These are phyloP conservation scores for Carposina sasakii DNA, from an alignment of 1,140 invertebrate genomes.

Conservation along the genomic window DNA sequence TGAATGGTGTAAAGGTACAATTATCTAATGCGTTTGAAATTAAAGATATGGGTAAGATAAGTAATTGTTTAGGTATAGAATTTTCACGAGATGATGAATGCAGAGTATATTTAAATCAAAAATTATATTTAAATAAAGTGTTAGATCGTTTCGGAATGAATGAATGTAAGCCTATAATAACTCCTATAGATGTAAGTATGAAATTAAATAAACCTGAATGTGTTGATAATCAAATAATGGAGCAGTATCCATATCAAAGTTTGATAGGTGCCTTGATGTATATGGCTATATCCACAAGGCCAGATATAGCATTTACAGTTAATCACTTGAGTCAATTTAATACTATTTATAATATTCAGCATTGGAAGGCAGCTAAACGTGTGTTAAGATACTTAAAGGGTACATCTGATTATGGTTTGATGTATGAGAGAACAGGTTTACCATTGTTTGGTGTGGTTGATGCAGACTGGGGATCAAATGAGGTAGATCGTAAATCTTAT, in stretches of 20 bases:
- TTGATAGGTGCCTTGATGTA: slow-evolving; percentile 4
- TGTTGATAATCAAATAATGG: neutral
- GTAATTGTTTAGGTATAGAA: slow-evolving; percentile 26
- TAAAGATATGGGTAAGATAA: slow-evolving; percentile 30
- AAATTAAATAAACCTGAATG: neutral
- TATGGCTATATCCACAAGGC: neutral
- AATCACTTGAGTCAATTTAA: slow-evolving; percentile 20
- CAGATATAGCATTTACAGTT: neutral
- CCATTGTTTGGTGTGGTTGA: slow-evolving; percentile 42
- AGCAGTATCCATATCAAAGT: slow-evolving; percentile 32
- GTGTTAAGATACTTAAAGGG: neutral
- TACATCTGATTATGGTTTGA: slow-evolving; percentile 28
- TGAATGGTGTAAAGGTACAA: slow-evolving; percentile 14
- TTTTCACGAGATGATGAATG: slow-evolving; percentile 12
- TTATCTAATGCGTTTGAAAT: slow-evolving; percentile 22
- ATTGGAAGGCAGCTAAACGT: neutral
- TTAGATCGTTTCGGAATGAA: slow-evolving; percentile 21
- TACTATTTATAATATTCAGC: slow-evolving; percentile 1
- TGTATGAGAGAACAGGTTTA: slow-evolving; percentile 30
- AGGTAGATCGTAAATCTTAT: slow-evolving; percentile 14
- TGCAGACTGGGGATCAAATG: slow-evolving; percentile 47
- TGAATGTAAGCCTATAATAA: slow-evolving; percentile 29
- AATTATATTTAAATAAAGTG: no score
- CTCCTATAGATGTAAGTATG: slow-evolving; percentile 16
- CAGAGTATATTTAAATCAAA: no score